phyloP scores from a whole-genome alignment of 1,140 invertebrate species.

The Prorops nasuta region DNA sequence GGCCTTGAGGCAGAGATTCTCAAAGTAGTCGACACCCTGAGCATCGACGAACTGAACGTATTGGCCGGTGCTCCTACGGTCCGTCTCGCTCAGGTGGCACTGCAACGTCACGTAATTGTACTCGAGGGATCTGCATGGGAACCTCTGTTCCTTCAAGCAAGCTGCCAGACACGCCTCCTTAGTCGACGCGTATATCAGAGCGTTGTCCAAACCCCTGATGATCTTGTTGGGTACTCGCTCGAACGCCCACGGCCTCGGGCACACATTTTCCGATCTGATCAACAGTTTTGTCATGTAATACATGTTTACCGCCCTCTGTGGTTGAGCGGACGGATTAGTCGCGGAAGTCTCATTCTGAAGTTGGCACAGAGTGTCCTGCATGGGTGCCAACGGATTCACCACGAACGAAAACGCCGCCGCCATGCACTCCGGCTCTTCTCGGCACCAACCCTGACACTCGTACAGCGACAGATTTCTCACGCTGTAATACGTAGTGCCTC shows the following conservation, averaged over 20 bases:
- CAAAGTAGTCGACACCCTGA: slow-evolving; percentile 91
- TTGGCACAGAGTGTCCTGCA: slow-evolving; percentile 89
- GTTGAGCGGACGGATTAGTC: slow-evolving; percentile 78
- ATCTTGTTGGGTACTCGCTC: slow-evolving; percentile 90
- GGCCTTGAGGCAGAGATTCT: slow-evolving; percentile 87
- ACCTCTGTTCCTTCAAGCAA: slow-evolving; percentile 89
- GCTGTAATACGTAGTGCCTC: slow-evolving; percentile 88
- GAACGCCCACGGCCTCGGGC: slow-evolving; percentile 87
- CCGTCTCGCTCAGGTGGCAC: slow-evolving; percentile 85
- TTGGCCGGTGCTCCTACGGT: slow-evolving; percentile 80
- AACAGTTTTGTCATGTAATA: slow-evolving; percentile 95
- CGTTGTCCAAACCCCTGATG: slow-evolving; percentile 85
- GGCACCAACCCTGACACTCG: slow-evolving; percentile 93
- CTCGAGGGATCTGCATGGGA: slow-evolving; percentile 87
- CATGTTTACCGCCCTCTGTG: slow-evolving; percentile 82
- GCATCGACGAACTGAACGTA: slow-evolving; percentile 84
- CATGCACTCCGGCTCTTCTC: slow-evolving; percentile 87
- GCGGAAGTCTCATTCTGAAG: slow-evolving; percentile 90
- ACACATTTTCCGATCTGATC: slow-evolving; percentile 89
- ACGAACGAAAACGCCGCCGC: slow-evolving; percentile 90
- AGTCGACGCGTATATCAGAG: slow-evolving; percentile 87
- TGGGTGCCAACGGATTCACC: slow-evolving; percentile 84
- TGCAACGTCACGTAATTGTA: slow-evolving; percentile 92
- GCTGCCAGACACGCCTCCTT: slow-evolving; percentile 91
- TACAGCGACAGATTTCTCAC: slow-evolving; percentile 88